These are phyloP conservation scores for Pangasius larnaudii DNA, from an alignment of 2,797 vertebrate genomes.

Conservation along the genomic window DNA sequence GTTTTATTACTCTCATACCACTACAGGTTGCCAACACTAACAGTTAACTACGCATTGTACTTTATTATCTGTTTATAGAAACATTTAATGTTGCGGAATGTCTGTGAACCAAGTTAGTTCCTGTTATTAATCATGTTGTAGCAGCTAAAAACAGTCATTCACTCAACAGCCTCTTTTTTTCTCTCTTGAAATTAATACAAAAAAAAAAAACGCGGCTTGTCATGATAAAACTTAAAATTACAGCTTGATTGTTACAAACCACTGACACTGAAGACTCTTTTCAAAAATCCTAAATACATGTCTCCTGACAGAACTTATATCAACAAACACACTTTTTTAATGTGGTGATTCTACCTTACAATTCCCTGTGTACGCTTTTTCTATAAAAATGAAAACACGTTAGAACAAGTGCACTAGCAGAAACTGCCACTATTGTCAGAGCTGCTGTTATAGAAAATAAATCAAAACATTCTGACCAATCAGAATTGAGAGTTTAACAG, in stretches of 20 bases:
- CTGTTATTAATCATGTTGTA: background rate
- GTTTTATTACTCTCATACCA: background rate
- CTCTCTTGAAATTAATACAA: background rate
- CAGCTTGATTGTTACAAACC: background rate
- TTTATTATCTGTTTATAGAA: background rate
- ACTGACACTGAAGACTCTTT: background rate
- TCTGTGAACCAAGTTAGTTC: background rate
- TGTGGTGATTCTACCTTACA: background rate
- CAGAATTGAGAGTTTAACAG: background rate
- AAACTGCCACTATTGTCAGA: background rate
- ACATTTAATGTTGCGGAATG: background rate
- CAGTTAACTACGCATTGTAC: background rate
- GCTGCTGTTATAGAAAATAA: background rate
- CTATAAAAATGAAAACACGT: background rate
- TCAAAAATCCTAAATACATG: background rate
- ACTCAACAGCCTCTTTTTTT: background rate
- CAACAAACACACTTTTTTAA: background rate
- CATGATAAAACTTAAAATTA: background rate
- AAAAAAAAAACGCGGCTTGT: background rate
- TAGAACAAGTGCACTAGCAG: background rate
- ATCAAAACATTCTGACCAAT: background rate
- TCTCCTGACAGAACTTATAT: background rate
- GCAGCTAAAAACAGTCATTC: background rate
- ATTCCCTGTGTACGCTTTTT: background rate
- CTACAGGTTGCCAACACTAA: background rate